Conservation (phyloP, 2,888 invertebrate species). For the Elysia crispata region DNA sequence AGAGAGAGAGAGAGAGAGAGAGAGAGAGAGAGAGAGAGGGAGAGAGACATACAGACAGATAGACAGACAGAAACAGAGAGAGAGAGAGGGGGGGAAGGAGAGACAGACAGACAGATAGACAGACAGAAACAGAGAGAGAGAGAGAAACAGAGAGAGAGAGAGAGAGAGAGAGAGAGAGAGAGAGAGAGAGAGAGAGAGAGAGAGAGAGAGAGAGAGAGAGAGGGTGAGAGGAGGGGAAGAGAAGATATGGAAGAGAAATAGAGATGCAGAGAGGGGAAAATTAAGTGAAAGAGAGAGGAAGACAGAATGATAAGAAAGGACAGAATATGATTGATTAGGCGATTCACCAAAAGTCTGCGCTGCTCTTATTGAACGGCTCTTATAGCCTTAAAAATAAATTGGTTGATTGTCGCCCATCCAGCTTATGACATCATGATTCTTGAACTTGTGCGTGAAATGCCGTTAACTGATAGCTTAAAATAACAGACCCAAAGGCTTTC, state of each 20-base stretch:
- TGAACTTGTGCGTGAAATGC: background rate
- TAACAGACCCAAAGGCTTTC: no score
- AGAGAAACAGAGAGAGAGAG: background rate
- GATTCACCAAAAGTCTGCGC: no score
- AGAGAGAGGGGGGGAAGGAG: slow-evolving; percentile 1
- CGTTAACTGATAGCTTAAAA: no score
- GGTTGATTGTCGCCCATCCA: no score
- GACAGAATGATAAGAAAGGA: background rate
- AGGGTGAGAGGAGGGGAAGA: background rate
- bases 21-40: no score
- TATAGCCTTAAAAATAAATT: no score
- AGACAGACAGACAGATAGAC: background rate
- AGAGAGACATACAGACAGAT: background rate
- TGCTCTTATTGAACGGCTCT: no score
- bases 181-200: background rate
- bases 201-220: background rate
- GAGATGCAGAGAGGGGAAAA: no score
- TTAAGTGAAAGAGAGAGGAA: background rate
- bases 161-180: background rate
- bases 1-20: no score
- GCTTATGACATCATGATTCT: background rate
- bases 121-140: slow-evolving; percentile 1
- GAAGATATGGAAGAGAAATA: background rate
- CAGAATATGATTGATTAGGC: background rate
- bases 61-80: background rate